These are phyloP conservation scores for Oppia nitens DNA, from an alignment of 1,140 invertebrate species.

Conservation along the genomic window DNA sequence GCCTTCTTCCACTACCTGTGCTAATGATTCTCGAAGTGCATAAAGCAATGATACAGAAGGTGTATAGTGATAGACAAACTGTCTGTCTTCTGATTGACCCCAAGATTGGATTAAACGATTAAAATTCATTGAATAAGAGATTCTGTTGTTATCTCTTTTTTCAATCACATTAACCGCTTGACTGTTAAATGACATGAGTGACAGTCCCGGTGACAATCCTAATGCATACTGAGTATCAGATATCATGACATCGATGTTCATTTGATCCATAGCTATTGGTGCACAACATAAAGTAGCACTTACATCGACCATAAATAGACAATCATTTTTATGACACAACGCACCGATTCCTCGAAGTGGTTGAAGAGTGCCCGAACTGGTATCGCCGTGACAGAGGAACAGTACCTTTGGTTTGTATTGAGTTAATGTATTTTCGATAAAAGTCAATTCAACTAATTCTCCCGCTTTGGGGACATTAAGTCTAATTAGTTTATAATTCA, in stretches of 20 bases:
- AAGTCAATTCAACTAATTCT: no score
- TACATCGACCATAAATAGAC: slow-evolving; percentile 58
- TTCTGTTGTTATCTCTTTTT: slow-evolving; percentile 38
- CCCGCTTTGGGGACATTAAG: no score
- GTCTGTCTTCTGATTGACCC: slow-evolving; percentile 8
- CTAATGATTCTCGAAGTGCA: slow-evolving; percentile 53
- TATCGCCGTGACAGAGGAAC: slow-evolving; percentile 69
- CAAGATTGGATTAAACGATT: slow-evolving; percentile 7
- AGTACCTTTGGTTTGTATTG: slow-evolving; percentile 45
- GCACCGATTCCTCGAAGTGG: slow-evolving; percentile 53
- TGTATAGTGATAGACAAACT: slow-evolving; percentile 54
- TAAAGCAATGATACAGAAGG: slow-evolving; percentile 53
- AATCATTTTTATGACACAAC: slow-evolving; percentile 51
- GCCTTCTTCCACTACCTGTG: slow-evolving; percentile 50
- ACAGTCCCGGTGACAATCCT: slow-evolving; percentile 57
- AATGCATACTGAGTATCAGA: slow-evolving; percentile 67
- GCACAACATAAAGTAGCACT: slow-evolving; percentile 62
- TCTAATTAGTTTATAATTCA: no score
- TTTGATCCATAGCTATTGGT: slow-evolving; percentile 53
- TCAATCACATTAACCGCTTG: slow-evolving; percentile 52
- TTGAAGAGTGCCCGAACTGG: slow-evolving; percentile 62
- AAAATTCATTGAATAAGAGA: slow-evolving; percentile 51
- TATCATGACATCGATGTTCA: slow-evolving; percentile 56
- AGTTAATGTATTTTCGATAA: slow-evolving; percentile 41
- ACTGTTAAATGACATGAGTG: slow-evolving; percentile 67